Evolutionary conservation across 2,888 invertebrate species (phyloP).

Genomic region (Dolomedes plantarius): DNA sequence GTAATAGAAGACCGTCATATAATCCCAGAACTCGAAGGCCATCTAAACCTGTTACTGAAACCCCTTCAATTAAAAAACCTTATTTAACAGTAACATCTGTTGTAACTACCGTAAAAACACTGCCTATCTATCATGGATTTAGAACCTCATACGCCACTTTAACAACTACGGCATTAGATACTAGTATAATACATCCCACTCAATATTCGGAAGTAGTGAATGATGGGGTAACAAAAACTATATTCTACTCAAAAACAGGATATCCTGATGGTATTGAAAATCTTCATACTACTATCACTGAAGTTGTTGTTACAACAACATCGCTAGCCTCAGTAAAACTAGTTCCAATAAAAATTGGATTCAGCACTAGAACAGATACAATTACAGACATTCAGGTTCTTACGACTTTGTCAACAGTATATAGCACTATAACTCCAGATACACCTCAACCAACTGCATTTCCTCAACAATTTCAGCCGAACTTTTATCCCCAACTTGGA

Average conservation of each 20-base stretch:
- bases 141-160: conserved; percentile 74
- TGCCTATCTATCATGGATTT: conserved; percentile 74
- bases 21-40: conserved; percentile 62
- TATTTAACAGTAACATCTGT: conserved; percentile 73
- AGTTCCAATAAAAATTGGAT: conserved; percentile 74
- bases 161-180: conserved; percentile 73
- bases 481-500: conserved; percentile 65
- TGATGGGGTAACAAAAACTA: conserved; percentile 72
- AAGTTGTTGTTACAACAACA: conserved; percentile 73
- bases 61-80: conserved; percentile 65
- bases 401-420: conserved; percentile 73
- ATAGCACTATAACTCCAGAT: conserved; percentile 69
- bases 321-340: conserved; percentile 73
- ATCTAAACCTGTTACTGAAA: conserved; percentile 51
- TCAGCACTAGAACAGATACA: conserved; percentile 74
- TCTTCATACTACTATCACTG: conserved; percentile 73
- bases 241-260: conserved; percentile 71
- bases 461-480: conserved; percentile 66
- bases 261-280: conserved; percentile 71
- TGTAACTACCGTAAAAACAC: conserved; percentile 73
- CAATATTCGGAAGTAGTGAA: conserved; percentile 72
- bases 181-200: conserved; percentile 72
- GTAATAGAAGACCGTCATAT: conserved; percentile 60
- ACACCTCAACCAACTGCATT: conserved; percentile 63
- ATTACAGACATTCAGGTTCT: conserved; percentile 73